phyloP scores from a whole-genome alignment of 2,888 invertebrate species.

The Lasius fuliginosus region DNA sequence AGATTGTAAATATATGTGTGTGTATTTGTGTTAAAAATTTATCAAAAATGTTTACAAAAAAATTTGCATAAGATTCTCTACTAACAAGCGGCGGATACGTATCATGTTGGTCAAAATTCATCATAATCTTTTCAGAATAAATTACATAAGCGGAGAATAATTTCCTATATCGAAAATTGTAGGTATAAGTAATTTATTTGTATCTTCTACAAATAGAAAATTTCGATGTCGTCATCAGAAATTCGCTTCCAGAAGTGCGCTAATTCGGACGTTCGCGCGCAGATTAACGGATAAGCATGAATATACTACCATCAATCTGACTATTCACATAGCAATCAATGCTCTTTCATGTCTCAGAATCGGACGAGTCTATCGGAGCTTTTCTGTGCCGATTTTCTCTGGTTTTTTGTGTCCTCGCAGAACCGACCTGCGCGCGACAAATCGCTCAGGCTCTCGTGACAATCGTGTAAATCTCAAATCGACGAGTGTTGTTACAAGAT shows the following conservation, averaged over 20 bases:
- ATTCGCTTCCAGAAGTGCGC: background rate
- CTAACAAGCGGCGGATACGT: too few relatives aligned
- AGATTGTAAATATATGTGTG: background rate
- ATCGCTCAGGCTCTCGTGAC: conserved; percentile 62
- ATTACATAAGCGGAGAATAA: background rate
- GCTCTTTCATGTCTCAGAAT: conserved; percentile 53
- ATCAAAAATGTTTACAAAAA: too few relatives aligned
- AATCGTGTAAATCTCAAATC: conserved; percentile 66
- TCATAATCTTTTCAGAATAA: background rate
- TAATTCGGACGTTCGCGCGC: background rate
- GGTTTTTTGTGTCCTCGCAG: conserved; percentile 42
- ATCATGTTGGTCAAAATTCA: background rate
- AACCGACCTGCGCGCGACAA: conserved; percentile 56
- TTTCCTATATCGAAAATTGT: background rate
- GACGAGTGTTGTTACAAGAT: conserved; percentile 37
- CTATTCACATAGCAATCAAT: conserved; percentile 62
- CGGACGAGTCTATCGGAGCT: conserved; percentile 51
- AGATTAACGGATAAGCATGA: conserved; percentile 3
- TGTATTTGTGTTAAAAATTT: background rate
- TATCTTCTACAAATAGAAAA: background rate
- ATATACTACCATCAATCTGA: conserved; percentile 33
- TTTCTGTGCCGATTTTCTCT: conserved; percentile 62
- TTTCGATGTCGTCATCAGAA: background rate
- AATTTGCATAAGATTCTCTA: too few relatives aligned
- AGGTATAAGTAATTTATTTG: background rate